Base-by-base conservation (phyloP, 2,888 invertebrate genomes). In the Dicroscelio sp. region DNA sequence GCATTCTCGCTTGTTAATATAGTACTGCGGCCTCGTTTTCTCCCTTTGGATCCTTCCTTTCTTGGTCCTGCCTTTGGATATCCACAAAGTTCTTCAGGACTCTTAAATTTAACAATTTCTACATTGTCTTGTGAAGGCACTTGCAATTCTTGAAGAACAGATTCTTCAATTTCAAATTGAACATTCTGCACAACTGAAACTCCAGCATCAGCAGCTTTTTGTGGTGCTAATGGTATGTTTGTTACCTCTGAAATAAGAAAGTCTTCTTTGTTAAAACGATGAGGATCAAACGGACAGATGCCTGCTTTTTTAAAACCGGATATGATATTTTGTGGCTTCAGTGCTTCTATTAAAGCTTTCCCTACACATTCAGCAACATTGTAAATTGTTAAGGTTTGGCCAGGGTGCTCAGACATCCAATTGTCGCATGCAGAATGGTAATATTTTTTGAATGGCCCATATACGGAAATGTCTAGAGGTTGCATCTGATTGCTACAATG, bases 381-480 rank as follows among this genome's bases (percentile, higher is more conserved):
- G 38, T 86, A 86, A 35, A 79, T 82, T 38, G 76, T 33, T n/a
- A 97, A 94, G 27, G 96, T 94, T 90, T 96, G 95, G 2, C 96
- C 96, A 58, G 96, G 96, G 90, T 97, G 93, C 75, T 94, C 93
- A 90, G 96, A 85, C 95, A 96, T 93, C 96, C 96, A 96, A 30
- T 27, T 31, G 48, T 87, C 86, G 58, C 88, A 90, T n/a, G 88
- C 80, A 35, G 83, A 43, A 35, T 87, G 93, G 60, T 88, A 87
- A 71, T 86, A 93, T 3, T 73, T 88, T 71, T 95, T 93, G 63
- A 94, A 93, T 1, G 94, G 92, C 25, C 92, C 93, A 91, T 86
- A 95, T 5, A 95, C 92, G n/a, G 92, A 52, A 10, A 94, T 84
- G 90, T 96, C 95, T 23, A 96, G 87, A 14, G 96, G 96, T 83